Conservation (phyloP, 2,113 vertebrate genomes). For the Rissa tridactyla region DNA sequence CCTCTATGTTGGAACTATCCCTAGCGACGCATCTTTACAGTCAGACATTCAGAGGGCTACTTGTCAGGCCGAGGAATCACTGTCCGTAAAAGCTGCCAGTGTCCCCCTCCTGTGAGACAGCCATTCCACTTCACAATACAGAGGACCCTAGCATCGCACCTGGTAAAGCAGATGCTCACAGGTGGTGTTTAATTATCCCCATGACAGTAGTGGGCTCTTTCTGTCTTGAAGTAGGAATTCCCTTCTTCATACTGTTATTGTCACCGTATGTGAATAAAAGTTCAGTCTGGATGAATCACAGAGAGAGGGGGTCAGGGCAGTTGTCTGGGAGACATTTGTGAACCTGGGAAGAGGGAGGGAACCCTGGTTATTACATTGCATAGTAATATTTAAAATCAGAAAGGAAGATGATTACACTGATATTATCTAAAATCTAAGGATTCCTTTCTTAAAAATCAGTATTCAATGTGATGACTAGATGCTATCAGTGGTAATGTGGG, state of each 20-base stretch:
- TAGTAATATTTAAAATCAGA: neutral
- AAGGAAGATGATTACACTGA: neutral
- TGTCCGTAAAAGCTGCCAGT: neutral
- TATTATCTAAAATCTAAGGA: neutral
- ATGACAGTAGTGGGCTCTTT: neutral
- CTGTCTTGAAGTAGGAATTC: neutral
- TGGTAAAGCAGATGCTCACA: neutral
- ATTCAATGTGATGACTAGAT: neutral
- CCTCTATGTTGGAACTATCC: neutral
- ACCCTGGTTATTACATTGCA: neutral
- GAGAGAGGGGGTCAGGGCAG: accelerated
- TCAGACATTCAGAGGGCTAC: neutral
- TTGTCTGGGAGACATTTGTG: neutral
- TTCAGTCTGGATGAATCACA: neutral
- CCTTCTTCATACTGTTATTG: neutral
- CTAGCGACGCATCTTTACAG: neutral
- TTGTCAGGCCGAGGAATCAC: neutral
- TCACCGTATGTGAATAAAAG: neutral
- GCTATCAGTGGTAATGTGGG: neutral
- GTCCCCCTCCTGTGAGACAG: neutral
- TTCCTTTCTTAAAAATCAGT: neutral
- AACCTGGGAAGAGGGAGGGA: neutral
- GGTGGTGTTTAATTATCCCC: neutral
- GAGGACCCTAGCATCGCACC: neutral
- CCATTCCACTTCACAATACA: neutral